Evolutionary conservation across 2,888 invertebrate species (phyloP).

Genomic region (Tetramorium bicarinatum): DNA sequence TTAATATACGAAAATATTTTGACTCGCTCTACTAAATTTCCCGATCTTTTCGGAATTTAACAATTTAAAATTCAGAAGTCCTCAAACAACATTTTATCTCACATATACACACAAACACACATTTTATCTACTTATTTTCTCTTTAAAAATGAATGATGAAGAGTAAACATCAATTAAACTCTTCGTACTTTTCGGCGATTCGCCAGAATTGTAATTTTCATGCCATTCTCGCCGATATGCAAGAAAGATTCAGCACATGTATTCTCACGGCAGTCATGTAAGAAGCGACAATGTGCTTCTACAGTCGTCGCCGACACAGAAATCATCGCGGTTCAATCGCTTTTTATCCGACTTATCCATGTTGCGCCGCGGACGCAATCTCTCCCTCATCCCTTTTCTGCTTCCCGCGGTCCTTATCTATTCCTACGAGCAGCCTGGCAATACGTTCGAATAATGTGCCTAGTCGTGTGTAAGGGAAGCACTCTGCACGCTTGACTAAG

Average conservation of each 20-base stretch:
- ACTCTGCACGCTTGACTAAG: conserved; percentile 19
- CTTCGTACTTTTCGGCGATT: not conserved
- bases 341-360: conserved; percentile 42
- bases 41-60: not conserved
- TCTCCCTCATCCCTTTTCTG: not conserved
- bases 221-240: not conserved
- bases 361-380: not conserved
- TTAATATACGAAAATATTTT: not conserved
- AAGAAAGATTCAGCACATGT: not conserved
- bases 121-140: not conserved
- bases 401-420: conserved; percentile 46
- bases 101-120: no score
- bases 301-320: not conserved
- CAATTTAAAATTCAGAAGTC: not conserved
- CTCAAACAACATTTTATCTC: not conserved
- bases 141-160: not conserved
- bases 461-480: conserved; percentile 37
- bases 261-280: not conserved
- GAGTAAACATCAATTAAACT: not conserved
- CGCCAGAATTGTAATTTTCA: conserved; percentile 2
- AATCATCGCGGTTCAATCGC: conserved; percentile 34
- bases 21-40: not conserved
- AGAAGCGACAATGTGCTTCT: conserved; percentile 30
- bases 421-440: conserved; percentile 20
- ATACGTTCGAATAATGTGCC: conserved; percentile 53